Evolutionary conservation across 1,140 invertebrate species (phyloP), one percentile per base, ranked within the genome.

Genomic region (Sogatella furcifera): DNA sequence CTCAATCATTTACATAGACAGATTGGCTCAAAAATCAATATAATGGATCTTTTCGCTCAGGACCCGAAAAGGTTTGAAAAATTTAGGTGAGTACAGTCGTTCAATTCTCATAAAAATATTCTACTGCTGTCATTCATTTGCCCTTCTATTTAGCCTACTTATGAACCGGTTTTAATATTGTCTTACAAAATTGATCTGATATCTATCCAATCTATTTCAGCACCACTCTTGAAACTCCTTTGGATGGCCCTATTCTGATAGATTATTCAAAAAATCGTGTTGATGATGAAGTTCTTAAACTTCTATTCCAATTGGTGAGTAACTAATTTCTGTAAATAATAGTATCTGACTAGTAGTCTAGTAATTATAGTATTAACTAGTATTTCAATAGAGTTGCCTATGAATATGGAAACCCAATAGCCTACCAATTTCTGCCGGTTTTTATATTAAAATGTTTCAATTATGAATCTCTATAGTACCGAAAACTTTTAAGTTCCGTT

Each of bases 221-320:
- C 72, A 73, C 90, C 43, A 81, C 75, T 43, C 67, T 96, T 22
- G 66, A 77, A 13, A 92, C 90, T 8, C 88, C 89, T 34, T 77
- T 84, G 61, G 90, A 93, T 81, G 91, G 91, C 17, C 82, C 89
- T 2, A 90, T 99, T 70, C 78, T 98, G 22, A 68, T 93, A 62
- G 97, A 99, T 77, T 99, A 89, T 74, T 99, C 96, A 11, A 99
- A 99, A 76, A 99, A 99, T 76, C 79, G 94, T 15, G 80, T 98
- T 56, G 85, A 91, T 70, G 82, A 88, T 17, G 83, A 88, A 65
- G 81, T 85, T 1, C 77, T 96, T 64, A 70, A 78, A 4, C 69
- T 90, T 9, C 79, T 99, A 5, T 74, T 97, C 53, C 78, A 90
- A 49, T 74, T 98, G 78, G 86, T 88, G 77, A 73, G 74, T 67